phyloP scores from a whole-genome alignment of 2,888 invertebrate species.

The Augiades crinisus region DNA sequence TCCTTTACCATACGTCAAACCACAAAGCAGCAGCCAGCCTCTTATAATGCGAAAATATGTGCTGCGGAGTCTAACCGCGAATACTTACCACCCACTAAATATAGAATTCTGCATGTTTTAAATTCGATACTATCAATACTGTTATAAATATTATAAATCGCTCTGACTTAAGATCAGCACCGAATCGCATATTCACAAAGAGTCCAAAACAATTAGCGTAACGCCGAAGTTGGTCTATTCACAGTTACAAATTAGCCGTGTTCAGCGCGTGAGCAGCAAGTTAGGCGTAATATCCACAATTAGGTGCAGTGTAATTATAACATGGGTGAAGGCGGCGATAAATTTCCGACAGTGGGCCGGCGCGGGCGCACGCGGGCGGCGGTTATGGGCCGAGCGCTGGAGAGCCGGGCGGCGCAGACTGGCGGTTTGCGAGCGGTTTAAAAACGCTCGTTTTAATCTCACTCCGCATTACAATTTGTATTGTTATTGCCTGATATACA shows the following conservation, averaged over 20 bases:
- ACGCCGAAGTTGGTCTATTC: slow-evolving; percentile 10
- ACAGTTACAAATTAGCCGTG: slow-evolving; percentile 12
- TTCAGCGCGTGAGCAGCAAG: background rate
- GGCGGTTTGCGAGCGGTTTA: slow-evolving; percentile 11
- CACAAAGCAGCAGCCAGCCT: too few relatives aligned
- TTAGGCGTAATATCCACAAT: slow-evolving; percentile 19
- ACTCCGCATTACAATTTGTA: too few relatives aligned
- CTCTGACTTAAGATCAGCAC: background rate
- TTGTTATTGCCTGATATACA: too few relatives aligned
- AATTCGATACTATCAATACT: too few relatives aligned
- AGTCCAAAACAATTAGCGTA: slow-evolving; percentile 13
- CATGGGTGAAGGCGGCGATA: slow-evolving; percentile 22
- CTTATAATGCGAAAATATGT: too few relatives aligned
- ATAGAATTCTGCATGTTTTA: too few relatives aligned
- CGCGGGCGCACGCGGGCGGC: slow-evolving; percentile 23
- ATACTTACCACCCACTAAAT: too few relatives aligned
- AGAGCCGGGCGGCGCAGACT: background rate
- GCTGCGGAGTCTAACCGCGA: too few relatives aligned
- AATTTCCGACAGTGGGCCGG: slow-evolving; percentile 10
- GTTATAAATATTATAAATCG: background rate
- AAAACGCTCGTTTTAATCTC: too few relatives aligned
- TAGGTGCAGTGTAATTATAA: slow-evolving; percentile 22
- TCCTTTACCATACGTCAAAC: too few relatives aligned
- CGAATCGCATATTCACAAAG: background rate
- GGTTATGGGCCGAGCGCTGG: slow-evolving; percentile 5